Conservation (phyloP, 2,797 vertebrate species). For the Poecile montanus region DNA sequence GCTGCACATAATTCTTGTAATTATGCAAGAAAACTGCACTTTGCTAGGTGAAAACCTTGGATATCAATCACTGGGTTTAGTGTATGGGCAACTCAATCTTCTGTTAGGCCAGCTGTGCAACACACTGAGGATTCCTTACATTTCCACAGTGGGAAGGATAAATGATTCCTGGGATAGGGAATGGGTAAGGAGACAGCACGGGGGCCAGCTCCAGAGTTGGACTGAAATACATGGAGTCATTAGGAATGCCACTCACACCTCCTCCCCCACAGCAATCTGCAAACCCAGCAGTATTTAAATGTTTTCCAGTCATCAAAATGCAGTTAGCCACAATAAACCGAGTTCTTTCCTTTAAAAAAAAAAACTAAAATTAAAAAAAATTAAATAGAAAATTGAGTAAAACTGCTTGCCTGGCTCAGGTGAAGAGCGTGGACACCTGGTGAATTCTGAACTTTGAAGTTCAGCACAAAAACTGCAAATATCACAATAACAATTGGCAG, state of each 20-base stretch:
- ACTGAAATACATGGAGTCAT: background rate
- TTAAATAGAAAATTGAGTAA: background rate
- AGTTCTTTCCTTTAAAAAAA: background rate
- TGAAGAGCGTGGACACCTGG: background rate
- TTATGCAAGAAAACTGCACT: conserved; percentile 74
- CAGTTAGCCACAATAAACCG: background rate
- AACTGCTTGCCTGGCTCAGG: background rate
- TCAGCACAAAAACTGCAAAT: background rate
- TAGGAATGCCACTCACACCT: background rate
- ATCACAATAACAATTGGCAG: background rate
- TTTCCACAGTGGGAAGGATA: background rate
- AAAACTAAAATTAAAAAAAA: too few species aligned
- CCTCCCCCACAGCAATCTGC: background rate
- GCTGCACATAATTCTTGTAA: conserved; percentile 72
- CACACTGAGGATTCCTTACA: background rate
- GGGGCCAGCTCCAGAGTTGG: background rate
- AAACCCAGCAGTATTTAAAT: background rate
- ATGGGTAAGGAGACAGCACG: background rate
- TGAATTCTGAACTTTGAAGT: background rate
- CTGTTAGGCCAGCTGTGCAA: conserved; percentile 64
- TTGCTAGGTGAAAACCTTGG: conserved; percentile 67
- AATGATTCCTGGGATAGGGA: conserved; percentile 18
- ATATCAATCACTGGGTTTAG: conserved; percentile 70
- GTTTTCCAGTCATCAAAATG: background rate
- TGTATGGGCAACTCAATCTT: conserved; percentile 72